These are phyloP conservation scores for Pholis gunnellus DNA, from an alignment of 2,113 vertebrate species.

Conservation along the genomic window DNA sequence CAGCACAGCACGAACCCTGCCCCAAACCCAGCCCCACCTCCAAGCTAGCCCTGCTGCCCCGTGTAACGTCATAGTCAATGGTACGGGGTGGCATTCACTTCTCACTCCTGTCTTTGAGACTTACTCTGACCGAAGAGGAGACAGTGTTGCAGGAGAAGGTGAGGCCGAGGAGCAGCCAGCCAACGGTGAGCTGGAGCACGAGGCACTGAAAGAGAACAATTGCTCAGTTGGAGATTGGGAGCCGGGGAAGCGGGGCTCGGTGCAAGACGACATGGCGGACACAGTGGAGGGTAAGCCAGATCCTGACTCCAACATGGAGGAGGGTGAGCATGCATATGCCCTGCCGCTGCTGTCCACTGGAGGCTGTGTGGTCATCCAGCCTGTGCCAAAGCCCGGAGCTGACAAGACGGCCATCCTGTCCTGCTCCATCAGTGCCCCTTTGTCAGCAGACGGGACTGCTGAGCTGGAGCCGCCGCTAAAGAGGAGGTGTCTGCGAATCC, in stretches of 20 bases:
- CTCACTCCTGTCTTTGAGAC: constrained; percentile 66
- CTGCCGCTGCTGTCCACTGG: constrained; percentile 94
- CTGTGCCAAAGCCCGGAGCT: constrained; percentile 96
- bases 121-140: constrained; percentile 63
- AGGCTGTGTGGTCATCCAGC: constrained; percentile 96
- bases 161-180: constrained; percentile 52
- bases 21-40: constrained; percentile 74
- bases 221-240: constrained; percentile 89
- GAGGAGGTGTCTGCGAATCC: constrained; percentile 99
- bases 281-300: constrained; percentile 87
- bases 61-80: constrained; percentile 98
- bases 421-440: constrained; percentile 91
- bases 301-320: constrained; percentile 88
- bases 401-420: constrained; percentile 92
- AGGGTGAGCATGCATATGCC: constrained; percentile 95
- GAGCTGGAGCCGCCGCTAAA: constrained; percentile 97
- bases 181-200: constrained; percentile 88
- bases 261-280: constrained; percentile 85
- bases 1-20: constrained; percentile 76
- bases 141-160: constrained; percentile 35
- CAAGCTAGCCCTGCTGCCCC: constrained; percentile 82
- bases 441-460: constrained; percentile 90
- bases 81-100: constrained; percentile 83
- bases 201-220: constrained; percentile 98
- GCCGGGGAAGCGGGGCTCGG: constrained; percentile 85